Base-by-base conservation (phyloP, 1,140 invertebrate species). In the Aphelenchoides fujianensis region DNA sequence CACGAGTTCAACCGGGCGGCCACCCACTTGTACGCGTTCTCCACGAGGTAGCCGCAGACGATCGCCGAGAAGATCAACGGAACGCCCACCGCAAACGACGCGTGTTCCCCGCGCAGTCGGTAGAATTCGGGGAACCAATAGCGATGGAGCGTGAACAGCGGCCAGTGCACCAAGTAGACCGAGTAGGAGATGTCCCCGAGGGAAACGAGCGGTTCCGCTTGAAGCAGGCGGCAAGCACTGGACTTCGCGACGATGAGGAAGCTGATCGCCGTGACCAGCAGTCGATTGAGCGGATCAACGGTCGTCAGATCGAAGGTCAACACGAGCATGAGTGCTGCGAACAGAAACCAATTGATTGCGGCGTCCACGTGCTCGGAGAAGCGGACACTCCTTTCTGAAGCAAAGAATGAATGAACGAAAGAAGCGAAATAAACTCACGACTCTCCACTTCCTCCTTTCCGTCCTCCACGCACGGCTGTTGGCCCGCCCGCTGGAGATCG, bases 121-220 rank as follows among this genome's bases (percentile, higher is more conserved):
- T 59, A 59, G 5, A 19, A 7, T 32, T 59, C 55, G 5, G 55
- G 27, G 34, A 59, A 59, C 55, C 55, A 59, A 59, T 59, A 59
- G 12, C 55, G 5, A 19, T 59, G 19, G 23, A 59, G 23, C 19
- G 55, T 59, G 23, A 59, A 59, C 5, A 59, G 5, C 19, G 55
- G 55, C 55, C 55, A 59, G 19, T 59, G 55, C 28, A 59, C 23
- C 23, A 59, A 59, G 19, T 59, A 59, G 19, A 59, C 19, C 12
- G 5, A 7, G 34, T 59, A 59, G 34, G 5, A 7, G 55, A 59
- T 59, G 55, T 59, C 55, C 5, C 55, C 55, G 55, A 59, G 55
- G 5, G 7, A 7, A 59, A 59, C 55, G 5, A 59, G 5, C 7
- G 19, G 19, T 5, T 59, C 55, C 19, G 34, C 27, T 19, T 5